Evolutionary conservation across 2,113 vertebrate genomes (phyloP).

Genomic region (Sebastes fasciatus): DNA sequence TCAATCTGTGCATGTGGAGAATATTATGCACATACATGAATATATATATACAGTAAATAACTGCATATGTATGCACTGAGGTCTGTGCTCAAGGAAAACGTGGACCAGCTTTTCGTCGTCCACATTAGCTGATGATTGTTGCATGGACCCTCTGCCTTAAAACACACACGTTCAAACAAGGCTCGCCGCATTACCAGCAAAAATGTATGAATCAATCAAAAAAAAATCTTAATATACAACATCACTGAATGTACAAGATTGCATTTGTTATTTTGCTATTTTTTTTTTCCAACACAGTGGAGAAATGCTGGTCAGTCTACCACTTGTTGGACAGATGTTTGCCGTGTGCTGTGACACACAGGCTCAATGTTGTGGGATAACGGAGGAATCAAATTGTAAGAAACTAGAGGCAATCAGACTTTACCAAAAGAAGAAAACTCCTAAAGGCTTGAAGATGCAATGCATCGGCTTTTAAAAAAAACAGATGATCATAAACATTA

Average conservation of each 20-base stretch:
- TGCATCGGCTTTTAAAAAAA: not conserved
- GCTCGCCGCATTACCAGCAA: constrained; percentile 51
- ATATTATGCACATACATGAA: constrained; percentile 52
- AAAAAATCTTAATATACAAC: not conserved
- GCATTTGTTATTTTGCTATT: constrained; percentile 22
- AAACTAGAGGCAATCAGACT: constrained; percentile 24
- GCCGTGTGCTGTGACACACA: constrained; percentile 4
- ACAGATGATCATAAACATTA: not conserved
- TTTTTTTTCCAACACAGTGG: constrained; percentile 23
- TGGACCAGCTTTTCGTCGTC: constrained; percentile 37
- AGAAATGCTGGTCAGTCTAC: constrained; percentile 46
- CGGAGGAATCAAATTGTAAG: not conserved
- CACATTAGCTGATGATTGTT: constrained; percentile 63
- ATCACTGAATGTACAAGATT: constrained; percentile 60
- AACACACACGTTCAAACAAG: constrained; percentile 35
- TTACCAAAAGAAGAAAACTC: constrained; percentile 27
- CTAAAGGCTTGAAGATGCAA: constrained; percentile 3
- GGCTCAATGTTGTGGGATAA: not conserved
- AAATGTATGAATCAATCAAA: constrained; percentile 38
- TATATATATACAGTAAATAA: not conserved
- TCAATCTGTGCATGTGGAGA: constrained; percentile 59
- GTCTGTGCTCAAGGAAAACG: constrained; percentile 34
- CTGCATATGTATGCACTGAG: constrained; percentile 31
- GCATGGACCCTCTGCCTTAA: constrained; percentile 82
- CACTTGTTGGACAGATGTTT: constrained; percentile 30